These are phyloP conservation scores for Elaphurus davidianus DNA, from an alignment of 2,113 vertebrate genomes.

Conservation along the genomic window DNA sequence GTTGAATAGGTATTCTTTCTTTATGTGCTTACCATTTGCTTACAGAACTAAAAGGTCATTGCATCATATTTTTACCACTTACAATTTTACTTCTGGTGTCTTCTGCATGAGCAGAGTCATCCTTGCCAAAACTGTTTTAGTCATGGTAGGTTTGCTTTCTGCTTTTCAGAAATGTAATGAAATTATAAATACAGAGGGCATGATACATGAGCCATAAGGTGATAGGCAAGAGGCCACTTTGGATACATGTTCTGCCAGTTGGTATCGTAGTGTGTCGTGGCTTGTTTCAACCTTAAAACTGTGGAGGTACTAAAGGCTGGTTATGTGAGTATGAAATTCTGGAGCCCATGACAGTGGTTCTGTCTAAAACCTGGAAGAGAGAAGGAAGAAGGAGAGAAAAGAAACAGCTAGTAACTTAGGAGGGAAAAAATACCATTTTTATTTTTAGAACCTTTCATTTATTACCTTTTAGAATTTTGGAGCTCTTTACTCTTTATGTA, in stretches of 20 bases:
- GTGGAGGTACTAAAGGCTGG: neutral
- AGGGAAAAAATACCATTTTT: neutral
- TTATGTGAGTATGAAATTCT: neutral
- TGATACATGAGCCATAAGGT: neutral
- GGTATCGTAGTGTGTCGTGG: neutral
- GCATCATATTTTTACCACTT: neutral
- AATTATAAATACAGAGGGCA: neutral
- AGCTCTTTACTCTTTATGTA: neutral
- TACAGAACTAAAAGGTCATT: neutral
- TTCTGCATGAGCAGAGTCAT: neutral
- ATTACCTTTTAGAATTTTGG: neutral
- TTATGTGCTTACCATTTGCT: constrained; percentile 1
- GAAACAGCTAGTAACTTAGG: neutral
- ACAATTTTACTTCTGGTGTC: neutral
- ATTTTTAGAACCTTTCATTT: neutral
- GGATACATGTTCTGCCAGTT: neutral
- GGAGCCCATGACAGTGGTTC: neutral
- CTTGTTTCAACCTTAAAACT: neutral
- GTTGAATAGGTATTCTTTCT: neutral
- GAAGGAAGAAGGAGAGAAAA: neutral
- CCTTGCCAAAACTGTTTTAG: neutral
- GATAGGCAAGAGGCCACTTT: neutral
- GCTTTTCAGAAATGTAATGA: constrained; percentile 20
- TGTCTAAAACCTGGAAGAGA: neutral
- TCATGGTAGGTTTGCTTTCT: neutral